Evolutionary conservation across 2,888 invertebrate species (phyloP).

Genomic region (Gortyna flavago): DNA sequence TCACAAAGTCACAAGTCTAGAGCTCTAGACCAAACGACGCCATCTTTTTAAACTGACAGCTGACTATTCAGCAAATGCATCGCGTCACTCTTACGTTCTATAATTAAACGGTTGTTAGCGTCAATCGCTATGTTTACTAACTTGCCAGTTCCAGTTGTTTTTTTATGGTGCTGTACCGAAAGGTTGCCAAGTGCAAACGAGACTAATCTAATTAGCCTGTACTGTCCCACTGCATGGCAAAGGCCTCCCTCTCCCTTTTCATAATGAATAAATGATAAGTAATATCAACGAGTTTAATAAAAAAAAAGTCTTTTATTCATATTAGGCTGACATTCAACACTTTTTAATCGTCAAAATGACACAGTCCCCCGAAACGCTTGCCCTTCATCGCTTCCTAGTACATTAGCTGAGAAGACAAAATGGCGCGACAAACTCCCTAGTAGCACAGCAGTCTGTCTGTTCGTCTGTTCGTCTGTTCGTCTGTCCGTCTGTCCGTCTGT

Average conservation of each 20-base stretch:
- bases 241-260: too few relatives aligned
- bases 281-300: background rate
- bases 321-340: background rate
- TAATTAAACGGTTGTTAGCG: constrained; percentile 38
- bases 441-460: background rate
- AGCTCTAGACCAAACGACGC: constrained; percentile 81
- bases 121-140: constrained; percentile 40
- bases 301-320: background rate
- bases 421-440: background rate
- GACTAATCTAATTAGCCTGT: too few relatives aligned
- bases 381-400: background rate
- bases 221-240: too few relatives aligned
- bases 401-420: background rate
- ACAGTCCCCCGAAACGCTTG: too few relatives aligned
- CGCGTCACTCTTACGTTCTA: constrained; percentile 38
- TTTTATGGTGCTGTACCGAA: background rate
- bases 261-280: too few relatives aligned
- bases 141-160: constrained; percentile 44
- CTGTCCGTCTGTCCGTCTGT: background rate
- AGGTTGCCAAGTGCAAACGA: background rate
- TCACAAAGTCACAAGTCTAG: constrained; percentile 71
- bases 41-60: constrained; percentile 61
- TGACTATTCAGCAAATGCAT: constrained; percentile 44
- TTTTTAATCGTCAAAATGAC: background rate
- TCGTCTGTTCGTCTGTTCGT: background rate